These are phyloP conservation scores for Phaenicophaeus curvirostris DNA, from an alignment of 2,797 vertebrate species.

Conservation along the genomic window DNA sequence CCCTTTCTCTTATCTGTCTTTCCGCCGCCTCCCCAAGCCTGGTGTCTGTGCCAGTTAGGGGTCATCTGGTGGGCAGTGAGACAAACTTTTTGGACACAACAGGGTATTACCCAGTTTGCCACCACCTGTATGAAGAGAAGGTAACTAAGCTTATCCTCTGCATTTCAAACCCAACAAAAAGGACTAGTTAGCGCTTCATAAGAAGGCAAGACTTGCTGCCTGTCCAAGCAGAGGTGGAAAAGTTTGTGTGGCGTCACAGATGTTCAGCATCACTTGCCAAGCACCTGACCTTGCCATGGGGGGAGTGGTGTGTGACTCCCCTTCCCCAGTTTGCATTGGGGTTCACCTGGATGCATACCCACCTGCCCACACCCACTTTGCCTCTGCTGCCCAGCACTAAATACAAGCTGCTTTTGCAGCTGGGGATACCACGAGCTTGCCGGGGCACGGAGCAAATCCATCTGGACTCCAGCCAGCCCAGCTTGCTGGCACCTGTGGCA, in stretches of 20 bases:
- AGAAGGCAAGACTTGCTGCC: background rate
- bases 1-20: background rate
- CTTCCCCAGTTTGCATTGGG: accelerated
- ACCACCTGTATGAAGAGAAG: accelerated
- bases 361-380: background rate
- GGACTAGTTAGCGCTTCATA: background rate
- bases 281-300: accelerated
- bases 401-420: background rate
- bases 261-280: accelerated
- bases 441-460: accelerated
- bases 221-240: background rate
- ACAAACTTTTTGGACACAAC: background rate
- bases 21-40: background rate
- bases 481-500: background rate
- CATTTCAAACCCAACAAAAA: background rate
- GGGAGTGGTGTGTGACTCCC: background rate
- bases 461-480: background rate
- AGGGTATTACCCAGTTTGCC: background rate
- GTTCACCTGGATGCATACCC: background rate
- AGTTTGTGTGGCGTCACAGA: background rate
- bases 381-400: background rate
- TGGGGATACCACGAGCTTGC: accelerated
- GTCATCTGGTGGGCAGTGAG: background rate
- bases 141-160: background rate
- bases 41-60: background rate